Conservation (phyloP, 2,797 vertebrate species). For the Pipistrellus kuhlii region DNA sequence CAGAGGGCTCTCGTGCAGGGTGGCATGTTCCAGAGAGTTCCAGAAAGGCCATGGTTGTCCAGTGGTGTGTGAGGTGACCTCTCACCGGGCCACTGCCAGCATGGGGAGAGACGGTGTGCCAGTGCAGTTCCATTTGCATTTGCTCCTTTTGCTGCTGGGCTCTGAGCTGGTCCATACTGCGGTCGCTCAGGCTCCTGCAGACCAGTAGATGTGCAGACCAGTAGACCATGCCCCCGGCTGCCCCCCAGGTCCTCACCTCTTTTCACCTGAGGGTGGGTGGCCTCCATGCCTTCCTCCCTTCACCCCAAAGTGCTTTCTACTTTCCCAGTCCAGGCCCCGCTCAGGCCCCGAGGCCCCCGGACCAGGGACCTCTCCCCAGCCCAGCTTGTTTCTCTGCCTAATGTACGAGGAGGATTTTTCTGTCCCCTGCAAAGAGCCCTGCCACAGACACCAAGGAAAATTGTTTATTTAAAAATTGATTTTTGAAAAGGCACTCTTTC, state of each 20-base stretch:
- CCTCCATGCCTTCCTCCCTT: neutral
- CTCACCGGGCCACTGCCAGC: accelerated
- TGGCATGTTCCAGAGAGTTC: neutral
- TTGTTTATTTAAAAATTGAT: constrained; percentile 51
- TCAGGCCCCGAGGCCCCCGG: neutral
- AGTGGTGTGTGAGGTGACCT: neutral
- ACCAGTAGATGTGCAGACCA: accelerated
- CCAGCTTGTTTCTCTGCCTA: neutral
- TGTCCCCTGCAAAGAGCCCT: neutral
- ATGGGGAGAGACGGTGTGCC: neutral
- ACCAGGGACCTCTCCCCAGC: accelerated
- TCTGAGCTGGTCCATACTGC: accelerated
- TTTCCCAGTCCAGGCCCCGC: neutral
- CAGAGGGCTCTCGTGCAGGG: accelerated
- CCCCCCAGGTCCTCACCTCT: too few relatives aligned
- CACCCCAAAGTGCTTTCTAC: too few relatives aligned
- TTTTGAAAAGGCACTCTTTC: neutral
- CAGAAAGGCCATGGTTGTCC: neutral
- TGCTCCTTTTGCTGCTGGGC: neutral
- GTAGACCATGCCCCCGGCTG: accelerated
- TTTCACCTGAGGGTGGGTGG: too few relatives aligned
- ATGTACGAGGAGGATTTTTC: neutral
- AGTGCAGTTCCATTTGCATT: too few relatives aligned
- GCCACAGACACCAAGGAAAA: constrained; percentile 41
- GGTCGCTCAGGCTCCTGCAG: too few relatives aligned